Percentiles rank a stretch among this genome's conserved stretches.
These are phyloP conservation scores for Lycorma delicatula DNA, from an alignment of 1,140 invertebrate genomes.

Conservation along the genomic window DNA sequence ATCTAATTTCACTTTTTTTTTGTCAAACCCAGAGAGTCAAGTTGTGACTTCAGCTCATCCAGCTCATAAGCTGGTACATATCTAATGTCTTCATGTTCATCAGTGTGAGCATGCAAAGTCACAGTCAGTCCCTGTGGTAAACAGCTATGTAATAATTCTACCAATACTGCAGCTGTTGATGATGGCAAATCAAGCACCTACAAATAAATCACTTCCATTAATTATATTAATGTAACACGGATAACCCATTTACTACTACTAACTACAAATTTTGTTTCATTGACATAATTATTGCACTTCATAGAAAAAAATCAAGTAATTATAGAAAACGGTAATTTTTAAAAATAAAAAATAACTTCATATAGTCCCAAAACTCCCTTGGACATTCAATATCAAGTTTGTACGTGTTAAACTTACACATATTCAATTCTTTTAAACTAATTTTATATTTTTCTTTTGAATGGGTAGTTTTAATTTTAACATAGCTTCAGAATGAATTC, in stretches of 20 bases:
- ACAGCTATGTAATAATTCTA: constrained; percentile 59
- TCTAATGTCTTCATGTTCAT: constrained; percentile 51
- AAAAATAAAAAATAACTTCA: too few relatives aligned
- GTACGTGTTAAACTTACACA: too few relatives aligned
- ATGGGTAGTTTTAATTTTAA: too few relatives aligned
- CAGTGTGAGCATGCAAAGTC: constrained; percentile 48
- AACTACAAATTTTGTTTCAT: constrained; percentile 5
- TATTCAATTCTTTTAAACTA: too few relatives aligned
- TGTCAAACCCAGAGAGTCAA: constrained; percentile 15
- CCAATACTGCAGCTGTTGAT: constrained; percentile 47
- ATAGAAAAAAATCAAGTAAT: too few relatives aligned
- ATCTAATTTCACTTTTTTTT: constrained; percentile 10
- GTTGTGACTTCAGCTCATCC: constrained; percentile 55
- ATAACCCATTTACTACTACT: background rate
- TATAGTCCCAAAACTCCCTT: too few relatives aligned
- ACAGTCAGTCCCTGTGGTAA: constrained; percentile 67
- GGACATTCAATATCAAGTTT: too few relatives aligned
- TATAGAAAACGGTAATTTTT: too few relatives aligned
- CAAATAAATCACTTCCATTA: constrained; percentile 8
- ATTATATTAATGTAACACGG: background rate
- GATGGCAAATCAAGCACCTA: constrained; percentile 50
- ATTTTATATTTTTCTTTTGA: too few relatives aligned
- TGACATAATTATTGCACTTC: too few relatives aligned
- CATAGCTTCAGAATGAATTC: too few relatives aligned
- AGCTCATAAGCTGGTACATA: constrained; percentile 74